Conservation (phyloP, 30 jellyfish, hydroid and myxozoan species). For the Chrysaora quinquecirrha region DNA sequence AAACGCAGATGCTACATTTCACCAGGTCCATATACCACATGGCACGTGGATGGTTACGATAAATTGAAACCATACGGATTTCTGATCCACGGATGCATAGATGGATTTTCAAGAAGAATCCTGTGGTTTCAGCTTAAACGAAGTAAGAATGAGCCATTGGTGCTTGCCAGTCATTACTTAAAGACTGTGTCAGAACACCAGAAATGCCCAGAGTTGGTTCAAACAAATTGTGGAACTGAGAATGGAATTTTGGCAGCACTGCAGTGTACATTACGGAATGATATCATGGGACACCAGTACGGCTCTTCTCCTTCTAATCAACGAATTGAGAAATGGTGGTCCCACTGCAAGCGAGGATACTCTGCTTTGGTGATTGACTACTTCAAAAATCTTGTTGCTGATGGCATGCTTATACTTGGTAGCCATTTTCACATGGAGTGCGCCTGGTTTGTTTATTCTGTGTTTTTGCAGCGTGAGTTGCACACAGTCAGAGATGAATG, state of each 20-base stretch:
- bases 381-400: background rate
- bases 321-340: background rate
- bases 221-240: background rate
- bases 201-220: background rate
- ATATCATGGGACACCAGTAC: background rate
- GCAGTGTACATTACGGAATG: background rate
- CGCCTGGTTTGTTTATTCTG: background rate
- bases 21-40: background rate
- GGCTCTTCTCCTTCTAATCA: background rate
- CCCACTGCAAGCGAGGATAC: background rate
- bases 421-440: background rate
- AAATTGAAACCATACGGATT: background rate
- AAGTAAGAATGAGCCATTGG: background rate
- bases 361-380: background rate
- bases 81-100: background rate
- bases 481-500: background rate
- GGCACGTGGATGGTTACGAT: background rate
- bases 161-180: background rate
- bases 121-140: background rate
- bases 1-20: background rate
- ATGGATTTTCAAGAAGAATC: background rate
- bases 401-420: background rate
- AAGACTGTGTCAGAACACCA: no score
- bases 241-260: background rate
- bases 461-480: background rate